Conservation (phyloP, 2,113 vertebrate genomes). For the Nothocercus julius region DNA sequence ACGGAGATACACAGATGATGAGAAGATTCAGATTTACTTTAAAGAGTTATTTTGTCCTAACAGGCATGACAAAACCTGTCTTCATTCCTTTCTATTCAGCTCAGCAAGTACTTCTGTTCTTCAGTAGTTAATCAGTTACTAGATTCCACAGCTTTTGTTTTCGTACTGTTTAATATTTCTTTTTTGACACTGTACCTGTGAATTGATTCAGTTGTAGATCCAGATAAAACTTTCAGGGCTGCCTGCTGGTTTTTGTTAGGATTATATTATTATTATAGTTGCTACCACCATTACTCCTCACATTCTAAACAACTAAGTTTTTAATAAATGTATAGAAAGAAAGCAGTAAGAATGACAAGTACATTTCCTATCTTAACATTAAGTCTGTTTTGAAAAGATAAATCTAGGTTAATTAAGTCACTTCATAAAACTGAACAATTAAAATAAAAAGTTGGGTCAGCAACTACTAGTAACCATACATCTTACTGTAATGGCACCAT, state of each 20-base stretch:
- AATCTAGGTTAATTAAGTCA: not conserved
- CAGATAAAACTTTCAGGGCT: constrained; percentile 26
- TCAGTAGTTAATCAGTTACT: constrained; percentile 85
- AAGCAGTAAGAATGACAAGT: not conserved
- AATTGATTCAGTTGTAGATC: constrained; percentile 39
- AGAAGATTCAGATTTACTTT: constrained; percentile 70
- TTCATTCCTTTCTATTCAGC: constrained; percentile 86
- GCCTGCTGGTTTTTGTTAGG: not conserved
- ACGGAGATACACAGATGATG: constrained; percentile 18
- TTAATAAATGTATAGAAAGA: not conserved
- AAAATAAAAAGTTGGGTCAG: not conserved
- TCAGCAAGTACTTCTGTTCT: constrained; percentile 76
- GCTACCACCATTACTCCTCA: not conserved
- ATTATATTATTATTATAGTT: constrained; percentile 2
- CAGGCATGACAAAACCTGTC: constrained; percentile 86
- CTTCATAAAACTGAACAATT: not conserved
- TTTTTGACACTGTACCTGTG: constrained; percentile 67
- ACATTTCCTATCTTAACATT: not conserved
- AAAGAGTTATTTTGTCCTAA: constrained; percentile 77
- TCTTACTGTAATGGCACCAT: not conserved
- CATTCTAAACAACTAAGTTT: not conserved
- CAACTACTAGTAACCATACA: not conserved
- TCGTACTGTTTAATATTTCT: constrained; percentile 72
- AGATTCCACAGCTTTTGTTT: constrained; percentile 79
- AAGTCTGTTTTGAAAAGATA: not conserved